Base-by-base conservation (phyloP, 1,140 invertebrate genomes). In the Drosophila quadrilineata region DNA sequence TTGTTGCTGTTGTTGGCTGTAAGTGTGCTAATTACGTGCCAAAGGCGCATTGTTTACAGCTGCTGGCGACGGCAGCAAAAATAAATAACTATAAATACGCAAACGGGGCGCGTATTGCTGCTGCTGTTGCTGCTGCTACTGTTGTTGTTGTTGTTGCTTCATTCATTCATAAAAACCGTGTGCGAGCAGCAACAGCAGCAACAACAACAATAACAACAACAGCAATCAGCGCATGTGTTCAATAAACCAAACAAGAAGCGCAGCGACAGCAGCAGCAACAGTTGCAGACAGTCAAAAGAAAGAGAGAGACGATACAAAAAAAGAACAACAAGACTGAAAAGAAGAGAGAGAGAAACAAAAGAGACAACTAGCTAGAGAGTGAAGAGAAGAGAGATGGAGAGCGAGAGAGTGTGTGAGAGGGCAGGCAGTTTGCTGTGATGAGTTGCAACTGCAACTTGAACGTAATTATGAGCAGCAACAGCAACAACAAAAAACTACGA, bases 21-120 rank as follows among this genome's bases (percentile, higher is more conserved):
- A 80, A 80, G 76, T 80, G 76, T 82, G 77, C 77, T 82, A 82
- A 82, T 82, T 82, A 82, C 77, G 77, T 84, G 77, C 73, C 77
- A 84, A 77, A 82, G 77, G 69, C 77, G 73, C 69, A 82, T 84
- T 82, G 77, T 82, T 84, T 84, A 84, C 70, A 76, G 56, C 65
- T 36, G 36, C 58, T 52, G 62, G 41, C 50, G 41, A 38, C 40
- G 48, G 56, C 58, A 75, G 41, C 41, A 72, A 71, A 77, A 77
- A 82, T 70, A 76, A 82, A 82, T 82, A 82, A 80, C 76, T 72
- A 80, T 72, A 82, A 82, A 82, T 80, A 80, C 75, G 68, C 49
- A 57, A 75, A 71, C 71, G 52, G 53, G 21, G 46, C 26, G 46
- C 52, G 43, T 52, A 43, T 60, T 59, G 62, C 29, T 66, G 49